phyloP scores from a whole-genome alignment of 2,113 vertebrate species.

The Semnornis frantzii region DNA sequence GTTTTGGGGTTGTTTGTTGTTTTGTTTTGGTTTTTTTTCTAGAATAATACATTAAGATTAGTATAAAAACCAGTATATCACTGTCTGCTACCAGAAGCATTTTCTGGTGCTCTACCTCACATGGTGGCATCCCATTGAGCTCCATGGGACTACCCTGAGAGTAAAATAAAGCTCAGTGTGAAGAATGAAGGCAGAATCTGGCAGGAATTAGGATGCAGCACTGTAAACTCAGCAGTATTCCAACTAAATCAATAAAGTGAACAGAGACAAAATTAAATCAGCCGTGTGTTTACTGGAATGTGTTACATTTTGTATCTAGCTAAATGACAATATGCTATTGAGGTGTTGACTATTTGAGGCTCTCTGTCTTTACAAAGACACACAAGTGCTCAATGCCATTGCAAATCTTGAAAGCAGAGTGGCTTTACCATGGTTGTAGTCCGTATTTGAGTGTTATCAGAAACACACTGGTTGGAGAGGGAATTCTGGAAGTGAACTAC shows the following conservation, averaged over 20 bases:
- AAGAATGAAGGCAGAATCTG: conserved; percentile 37
- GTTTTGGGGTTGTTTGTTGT: too few species aligned
- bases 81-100: not conserved
- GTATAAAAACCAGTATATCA: not conserved
- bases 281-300: conserved; percentile 59
- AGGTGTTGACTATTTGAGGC: conserved; percentile 10
- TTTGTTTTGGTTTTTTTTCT: not conserved
- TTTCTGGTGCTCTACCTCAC: not conserved
- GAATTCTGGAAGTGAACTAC: not conserved
- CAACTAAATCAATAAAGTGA: conserved; percentile 60
- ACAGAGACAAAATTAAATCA: conserved; percentile 61
- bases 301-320: conserved; percentile 38
- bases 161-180: conserved; percentile 22
- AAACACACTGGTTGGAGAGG: conserved; percentile 26
- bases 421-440: not conserved
- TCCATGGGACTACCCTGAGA: not conserved
- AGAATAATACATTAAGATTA: not conserved
- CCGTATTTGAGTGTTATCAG: conserved; percentile 18
- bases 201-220: conserved; percentile 37
- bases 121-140: not conserved
- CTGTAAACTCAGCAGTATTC: conserved; percentile 62
- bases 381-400: not conserved
- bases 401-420: not conserved
- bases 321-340: conserved; percentile 17
- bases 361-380: not conserved